A percentile compares a stretch with the other conserved stretches of the same genome.
Conservation (phyloP, 2,797 vertebrate genomes). For the Micropoecilia bifurca region DNA sequence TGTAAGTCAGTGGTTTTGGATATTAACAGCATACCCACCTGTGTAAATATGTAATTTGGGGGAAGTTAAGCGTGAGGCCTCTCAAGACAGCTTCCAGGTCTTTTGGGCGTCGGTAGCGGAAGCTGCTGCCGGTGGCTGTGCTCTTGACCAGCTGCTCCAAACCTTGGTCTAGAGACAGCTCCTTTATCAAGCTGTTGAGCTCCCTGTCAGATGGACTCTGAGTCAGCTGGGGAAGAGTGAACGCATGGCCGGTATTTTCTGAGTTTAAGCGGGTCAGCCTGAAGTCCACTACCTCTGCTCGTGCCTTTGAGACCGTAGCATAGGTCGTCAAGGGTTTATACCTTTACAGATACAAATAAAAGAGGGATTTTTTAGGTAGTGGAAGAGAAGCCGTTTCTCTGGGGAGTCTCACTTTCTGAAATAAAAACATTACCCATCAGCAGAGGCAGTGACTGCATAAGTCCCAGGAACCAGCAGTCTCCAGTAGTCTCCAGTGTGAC, state of each 20-base stretch:
- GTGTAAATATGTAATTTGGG: constrained; percentile 87
- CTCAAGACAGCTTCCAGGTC: constrained; percentile 87
- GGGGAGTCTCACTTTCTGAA: constrained; percentile 1
- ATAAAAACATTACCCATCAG: constrained; percentile 85
- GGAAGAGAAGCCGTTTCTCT: not conserved
- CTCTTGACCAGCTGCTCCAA: constrained; percentile 85
- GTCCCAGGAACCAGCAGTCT: constrained; percentile 89
- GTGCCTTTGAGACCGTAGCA: constrained; percentile 83
- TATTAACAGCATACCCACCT: constrained; percentile 64
- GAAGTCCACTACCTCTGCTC: constrained; percentile 89
- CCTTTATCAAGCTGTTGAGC: constrained; percentile 90
- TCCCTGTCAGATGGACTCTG: constrained; percentile 84
- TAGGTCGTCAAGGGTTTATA: constrained; percentile 85
- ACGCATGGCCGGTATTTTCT: constrained; percentile 70
- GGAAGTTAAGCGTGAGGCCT: constrained; percentile 92
- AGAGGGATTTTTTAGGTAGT: constrained; percentile 5
- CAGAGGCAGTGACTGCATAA: constrained; percentile 89
- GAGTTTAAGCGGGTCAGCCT: constrained; percentile 78
- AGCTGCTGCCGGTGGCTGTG: constrained; percentile 83
- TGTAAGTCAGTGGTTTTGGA: not conserved
- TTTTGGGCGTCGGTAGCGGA: constrained; percentile 88
- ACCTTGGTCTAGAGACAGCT: constrained; percentile 89
- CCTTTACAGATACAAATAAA: constrained; percentile 66
- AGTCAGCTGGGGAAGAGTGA: constrained; percentile 57
- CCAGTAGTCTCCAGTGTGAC: constrained; percentile 93